phyloP scores from a whole-genome alignment of 2,888 invertebrate genomes.

The Busseola fusca region DNA sequence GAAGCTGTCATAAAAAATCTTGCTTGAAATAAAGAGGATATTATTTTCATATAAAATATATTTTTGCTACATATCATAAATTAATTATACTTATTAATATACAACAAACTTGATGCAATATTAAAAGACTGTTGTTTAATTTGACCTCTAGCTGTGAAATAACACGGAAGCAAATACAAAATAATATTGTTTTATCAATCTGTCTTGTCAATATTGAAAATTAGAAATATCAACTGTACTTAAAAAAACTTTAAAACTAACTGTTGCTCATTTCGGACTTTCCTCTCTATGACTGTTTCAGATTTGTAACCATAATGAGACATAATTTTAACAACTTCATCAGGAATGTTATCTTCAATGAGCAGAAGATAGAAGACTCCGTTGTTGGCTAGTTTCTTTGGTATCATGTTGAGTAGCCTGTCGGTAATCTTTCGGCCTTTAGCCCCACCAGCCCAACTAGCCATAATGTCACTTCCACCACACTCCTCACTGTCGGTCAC shows the following conservation, averaged over 20 bases:
- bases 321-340: constrained; percentile 91
- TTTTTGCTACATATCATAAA: constrained; percentile 56
- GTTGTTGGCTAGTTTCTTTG: constrained; percentile 91
- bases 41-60: constrained; percentile 58
- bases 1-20: constrained; percentile 88
- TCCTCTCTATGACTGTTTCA: constrained; percentile 91
- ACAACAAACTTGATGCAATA: constrained; percentile 42
- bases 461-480: constrained; percentile 85
- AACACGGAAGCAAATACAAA: constrained; percentile 8
- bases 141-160: constrained; percentile 26
- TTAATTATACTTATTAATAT: constrained; percentile 50
- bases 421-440: constrained; percentile 94
- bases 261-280: constrained; percentile 96
- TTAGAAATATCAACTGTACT: constrained; percentile 52
- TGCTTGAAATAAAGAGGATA: constrained; percentile 61
- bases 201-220: constrained; percentile 19
- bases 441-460: constrained; percentile 94
- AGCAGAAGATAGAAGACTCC: constrained; percentile 97
- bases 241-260: constrained; percentile 91
- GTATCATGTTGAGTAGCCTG: constrained; percentile 91
- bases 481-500: constrained; percentile 94
- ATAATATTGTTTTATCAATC: constrained; percentile 2
- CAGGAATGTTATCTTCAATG: constrained; percentile 96
- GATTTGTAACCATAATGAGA: constrained; percentile 88
- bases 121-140: constrained; percentile 27